Base-by-base conservation (phyloP, 2,797 vertebrate species). In the Alfaro cultratus region DNA sequence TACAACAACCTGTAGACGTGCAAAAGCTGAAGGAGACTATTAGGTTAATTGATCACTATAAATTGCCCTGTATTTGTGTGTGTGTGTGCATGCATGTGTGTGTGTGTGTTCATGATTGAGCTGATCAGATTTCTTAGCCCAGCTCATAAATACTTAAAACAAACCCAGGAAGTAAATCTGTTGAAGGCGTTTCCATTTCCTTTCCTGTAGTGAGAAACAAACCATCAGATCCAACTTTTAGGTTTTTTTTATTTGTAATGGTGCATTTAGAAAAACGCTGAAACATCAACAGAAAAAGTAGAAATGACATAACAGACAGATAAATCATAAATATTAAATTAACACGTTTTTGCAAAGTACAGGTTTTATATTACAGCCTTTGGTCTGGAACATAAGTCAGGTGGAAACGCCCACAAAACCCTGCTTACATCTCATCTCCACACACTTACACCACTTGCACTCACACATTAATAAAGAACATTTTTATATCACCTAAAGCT, bases 191-290 rank as follows among this genome's bases (percentile, higher is more conserved):
- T 23, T n/a, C 4, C n/a, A 34, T 41, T 41, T 41, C 5, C 10
- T 53, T 3, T 74, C 11, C 45, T 34, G 15, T 34, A 1, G 1
- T 49, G 31, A 76, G 18, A 36, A 68, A 67, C 64, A 2, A 11
- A 74, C 26, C 68, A 51, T 55, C 47, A 21, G 78, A 76, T 78
- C 62, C 83, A 79, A 68, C 60, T 90, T 89, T 47, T 85, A 73
- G 81, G 77, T 79, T 72, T 74, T 76, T 92, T 94, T 94, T 75
- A 93, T 85, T 92, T 83, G 90, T 89, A 91, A 89, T 92, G 88
- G 83, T 15, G 71, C 77, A 87, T 91, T 93, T 95, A 96, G 77
- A 96, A 96, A 96, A 96, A 96, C 87, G 90, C 86, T 87, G 87
- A 93, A 94, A 93, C 90, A 90, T 88, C 81, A 94, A 94, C 84